Evolutionary conservation across 2,113 vertebrate species (phyloP).

Genomic region (Romanogobio albipinnatus): DNA sequence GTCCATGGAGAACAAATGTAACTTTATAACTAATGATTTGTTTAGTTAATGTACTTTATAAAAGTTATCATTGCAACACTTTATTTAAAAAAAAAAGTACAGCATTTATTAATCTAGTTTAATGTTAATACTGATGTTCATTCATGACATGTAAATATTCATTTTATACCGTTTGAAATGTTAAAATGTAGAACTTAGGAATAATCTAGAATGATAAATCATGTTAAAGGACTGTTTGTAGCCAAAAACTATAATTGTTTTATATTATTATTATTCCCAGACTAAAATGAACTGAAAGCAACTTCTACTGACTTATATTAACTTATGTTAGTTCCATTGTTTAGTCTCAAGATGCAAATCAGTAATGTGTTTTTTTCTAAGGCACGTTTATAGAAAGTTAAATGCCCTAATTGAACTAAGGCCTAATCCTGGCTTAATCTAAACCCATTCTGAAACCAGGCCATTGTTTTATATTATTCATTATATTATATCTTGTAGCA

Average conservation of each 20-base stretch:
- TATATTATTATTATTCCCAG: background rate
- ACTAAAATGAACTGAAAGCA: too few relatives aligned
- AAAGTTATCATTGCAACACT: background rate
- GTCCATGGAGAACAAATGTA: background rate
- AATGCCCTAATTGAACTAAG: too few relatives aligned
- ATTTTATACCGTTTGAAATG: background rate
- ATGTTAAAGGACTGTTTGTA: background rate
- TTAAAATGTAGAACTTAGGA: background rate
- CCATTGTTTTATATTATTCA: background rate
- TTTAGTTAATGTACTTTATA: background rate
- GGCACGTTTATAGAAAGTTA: too few relatives aligned
- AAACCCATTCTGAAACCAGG: too few relatives aligned
- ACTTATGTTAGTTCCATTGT: too few relatives aligned
- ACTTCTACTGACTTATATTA: too few relatives aligned
- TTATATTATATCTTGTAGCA: background rate
- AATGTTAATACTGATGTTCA: background rate
- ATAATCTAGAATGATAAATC: background rate
- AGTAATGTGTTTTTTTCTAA: too few relatives aligned
- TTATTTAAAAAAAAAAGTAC: background rate
- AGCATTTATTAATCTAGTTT: background rate
- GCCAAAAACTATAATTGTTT: background rate
- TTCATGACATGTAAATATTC: background rate
- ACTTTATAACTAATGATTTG: background rate
- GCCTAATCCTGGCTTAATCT: too few relatives aligned
- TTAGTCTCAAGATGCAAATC: too few relatives aligned